Base-by-base conservation (phyloP, 2,888 invertebrate species). In the Athalia rosae region DNA sequence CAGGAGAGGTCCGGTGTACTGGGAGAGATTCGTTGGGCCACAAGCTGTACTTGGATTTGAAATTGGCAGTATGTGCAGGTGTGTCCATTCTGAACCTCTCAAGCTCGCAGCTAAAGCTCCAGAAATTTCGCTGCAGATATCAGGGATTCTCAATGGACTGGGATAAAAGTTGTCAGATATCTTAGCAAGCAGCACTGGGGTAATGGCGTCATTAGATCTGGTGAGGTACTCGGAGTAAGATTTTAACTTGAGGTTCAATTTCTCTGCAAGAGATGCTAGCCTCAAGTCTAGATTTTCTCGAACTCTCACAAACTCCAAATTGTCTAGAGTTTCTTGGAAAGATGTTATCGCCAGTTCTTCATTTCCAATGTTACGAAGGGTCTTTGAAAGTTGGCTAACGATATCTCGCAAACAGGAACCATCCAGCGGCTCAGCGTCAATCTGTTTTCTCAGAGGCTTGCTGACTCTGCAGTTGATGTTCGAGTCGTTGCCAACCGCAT, bases 351-450 rank as follows among this genome's bases (percentile, higher is more conserved):
- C 89, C 9, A 90, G 86, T 73, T 90, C 89, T 11, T 87, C 86
- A 45, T 87, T 85, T 41, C 84, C 84, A 15, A 88, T 83, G 3
- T 81, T 79, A 0, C 82, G 82, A 9, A 86, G 78, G 4, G 83
- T 82, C 76, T 85, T 85, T 3, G 89, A 89, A 15, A 90, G 77
- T 13, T 84, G 84, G n/a, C 82, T 62, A 4, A 88, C 87, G 56
- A 88, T 86, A 62, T 90, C 88, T 71, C 87, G 84, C n/a, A 90
- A 80, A 77, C 89, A 90, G 78, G 85, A 86, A 47, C 89, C 89
- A 59, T 84, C 85, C 8, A 90, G 78, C 9, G 89, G 87, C 77
- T 85, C 84, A 1, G 87, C 87, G 66, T 87, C 85, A 56, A 89
- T 87, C 79, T 89, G 89, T 62, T 89, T 89, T 6, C 88, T 83